Conservation (phyloP, 2,797 vertebrate species). For the Siniperca undulata region DNA sequence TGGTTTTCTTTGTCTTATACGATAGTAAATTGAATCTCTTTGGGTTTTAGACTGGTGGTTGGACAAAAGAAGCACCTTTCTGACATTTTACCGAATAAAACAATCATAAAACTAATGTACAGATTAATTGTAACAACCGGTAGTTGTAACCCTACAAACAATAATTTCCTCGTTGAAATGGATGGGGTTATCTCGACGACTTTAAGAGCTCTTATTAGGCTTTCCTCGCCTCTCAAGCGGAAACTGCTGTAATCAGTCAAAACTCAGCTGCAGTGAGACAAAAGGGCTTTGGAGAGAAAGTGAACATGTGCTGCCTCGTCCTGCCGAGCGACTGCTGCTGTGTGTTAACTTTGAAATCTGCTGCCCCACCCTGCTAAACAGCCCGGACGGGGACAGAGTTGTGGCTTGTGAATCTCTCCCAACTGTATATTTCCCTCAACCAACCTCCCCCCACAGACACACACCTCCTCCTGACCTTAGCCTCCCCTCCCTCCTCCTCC, state of each 20-base stretch:
- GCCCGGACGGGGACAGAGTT: constrained; percentile 37
- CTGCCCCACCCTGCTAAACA: constrained; percentile 71
- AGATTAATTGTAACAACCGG: background rate
- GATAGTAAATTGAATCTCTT: background rate
- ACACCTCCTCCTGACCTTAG: constrained; percentile 72
- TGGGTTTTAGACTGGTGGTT: background rate
- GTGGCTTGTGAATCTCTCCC: constrained; percentile 37
- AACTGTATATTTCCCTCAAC: constrained; percentile 46
- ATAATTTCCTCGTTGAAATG: constrained; percentile 6
- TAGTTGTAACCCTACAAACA: background rate
- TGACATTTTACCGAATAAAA: background rate
- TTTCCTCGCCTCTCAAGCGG: constrained; percentile 23
- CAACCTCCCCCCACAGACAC: constrained; percentile 49
- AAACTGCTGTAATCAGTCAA: constrained; percentile 59
- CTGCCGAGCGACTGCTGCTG: constrained; percentile 51
- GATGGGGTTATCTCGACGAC: constrained; percentile 28
- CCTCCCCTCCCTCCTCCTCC: constrained; percentile 18
- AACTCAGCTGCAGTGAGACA: constrained; percentile 42
- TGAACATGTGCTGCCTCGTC: constrained; percentile 67
- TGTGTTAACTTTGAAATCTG: constrained; percentile 64
- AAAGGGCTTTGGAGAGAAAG: constrained; percentile 61
- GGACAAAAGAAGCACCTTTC: background rate
- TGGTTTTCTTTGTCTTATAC: background rate
- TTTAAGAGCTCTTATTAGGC: constrained; percentile 25
- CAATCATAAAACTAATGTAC: background rate